Evolutionary conservation across 53 echinoderm and acorn worm species (phyloP).

Genomic region (Paelopatides confundens): DNA sequence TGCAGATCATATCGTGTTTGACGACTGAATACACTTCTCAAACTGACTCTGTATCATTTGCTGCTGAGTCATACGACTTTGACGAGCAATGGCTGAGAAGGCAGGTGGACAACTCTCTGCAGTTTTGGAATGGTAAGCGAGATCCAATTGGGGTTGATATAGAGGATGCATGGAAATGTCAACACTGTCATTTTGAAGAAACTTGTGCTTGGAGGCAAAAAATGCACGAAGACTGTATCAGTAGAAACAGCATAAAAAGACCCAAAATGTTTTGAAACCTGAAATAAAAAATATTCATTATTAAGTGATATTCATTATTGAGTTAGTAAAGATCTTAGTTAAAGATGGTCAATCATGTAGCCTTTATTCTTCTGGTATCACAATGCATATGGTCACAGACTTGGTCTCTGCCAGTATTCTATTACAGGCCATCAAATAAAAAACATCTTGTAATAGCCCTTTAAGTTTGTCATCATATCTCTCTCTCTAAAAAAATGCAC

Average conservation of each 20-base stretch:
- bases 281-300: too few relatives aligned
- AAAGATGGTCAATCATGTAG: too few relatives aligned
- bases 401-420: too few relatives aligned
- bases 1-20: conserved; percentile 74
- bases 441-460: too few relatives aligned
- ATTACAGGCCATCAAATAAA: too few relatives aligned
- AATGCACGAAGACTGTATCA: conserved; percentile 75
- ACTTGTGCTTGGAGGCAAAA: conserved; percentile 82
- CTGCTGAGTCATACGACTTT: conserved; percentile 66
- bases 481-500: too few relatives aligned
- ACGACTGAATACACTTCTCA: conserved; percentile 77
- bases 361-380: too few relatives aligned
- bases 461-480: too few relatives aligned
- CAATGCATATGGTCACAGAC: too few relatives aligned
- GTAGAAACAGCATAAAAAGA: conserved; percentile 56
- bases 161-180: conserved; percentile 97
- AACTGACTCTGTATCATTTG: conserved; percentile 57
- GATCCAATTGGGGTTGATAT: conserved; percentile 83
- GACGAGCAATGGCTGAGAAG: conserved; percentile 80
- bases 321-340: too few relatives aligned
- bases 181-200: conserved; percentile 72
- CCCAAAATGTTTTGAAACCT: conserved; percentile 3
- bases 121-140: conserved; percentile 81
- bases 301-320: too few relatives aligned
- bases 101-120: conserved; percentile 67